Evolutionary conservation across 1,140 invertebrate genomes (phyloP), one percentile per base, ranked within the genome.

Genomic region (Drosophila pachea): DNA sequence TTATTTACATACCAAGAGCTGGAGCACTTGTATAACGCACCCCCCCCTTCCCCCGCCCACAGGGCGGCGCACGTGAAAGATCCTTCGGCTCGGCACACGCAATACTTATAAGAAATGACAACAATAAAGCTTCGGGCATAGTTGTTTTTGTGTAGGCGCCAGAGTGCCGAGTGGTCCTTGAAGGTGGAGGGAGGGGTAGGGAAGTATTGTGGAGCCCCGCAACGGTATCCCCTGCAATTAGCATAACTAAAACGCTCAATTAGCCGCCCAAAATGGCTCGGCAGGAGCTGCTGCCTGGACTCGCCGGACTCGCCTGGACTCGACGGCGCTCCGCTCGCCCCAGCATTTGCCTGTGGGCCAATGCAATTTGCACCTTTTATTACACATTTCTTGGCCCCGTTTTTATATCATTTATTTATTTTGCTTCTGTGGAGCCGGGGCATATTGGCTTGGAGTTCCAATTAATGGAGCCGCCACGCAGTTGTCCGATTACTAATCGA

Each of bases 241-340:
- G 79, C 79, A 84, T 84, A 84, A 86, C 81, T 84, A 83, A 84
- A 84, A 84, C 76, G 79, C 81, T 86, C 79, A 86, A 84, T 84
- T 84, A 86, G 69, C 69, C 73, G 81, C 81, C 76, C 56, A 76
- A 79, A 74, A 76, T 73, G 78, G 66, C 60, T 52, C 22, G 22
- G 22, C 22, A 22, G 22, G 22, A 22, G 22, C 22, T n/a, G n/a
- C 70, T 62, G 73, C n/a, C 38, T 35, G 9, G 38, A 9, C 72
- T 56, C 35, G 70, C 60, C 32, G 62, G 33, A 52, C 32, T 7
- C 6, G 14, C 43, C 33, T 36, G 38, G 38, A n/a, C 38, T 36
- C 11, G n/a, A n/a, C n/a, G n/a, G n/a, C n/a, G n/a, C 33, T 11
- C 40, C 38, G 14, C 42, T 11, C 31, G n/a, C 40, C 40, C 36